phyloP scores from a whole-genome alignment of 2,113 vertebrate species.

The Mormyrus lacerda region DNA sequence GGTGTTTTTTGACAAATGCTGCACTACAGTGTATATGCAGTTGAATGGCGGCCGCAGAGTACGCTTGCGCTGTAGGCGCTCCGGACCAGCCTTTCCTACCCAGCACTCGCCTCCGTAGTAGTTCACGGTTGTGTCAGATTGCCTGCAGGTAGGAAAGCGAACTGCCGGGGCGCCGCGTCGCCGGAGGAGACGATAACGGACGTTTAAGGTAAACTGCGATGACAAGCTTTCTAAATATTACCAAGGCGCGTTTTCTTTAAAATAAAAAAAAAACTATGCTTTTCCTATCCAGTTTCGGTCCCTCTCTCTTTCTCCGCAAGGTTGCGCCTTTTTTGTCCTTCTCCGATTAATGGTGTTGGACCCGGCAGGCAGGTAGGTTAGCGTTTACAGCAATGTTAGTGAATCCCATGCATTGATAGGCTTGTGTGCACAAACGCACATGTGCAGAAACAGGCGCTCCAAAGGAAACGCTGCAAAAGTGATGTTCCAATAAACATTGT shows the following conservation, averaged over 20 bases:
- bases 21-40: conserved; percentile 15
- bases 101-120: conserved; percentile 26
- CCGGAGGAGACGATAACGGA: neutral
- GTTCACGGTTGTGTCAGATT: conserved; percentile 22
- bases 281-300: conserved; percentile 3
- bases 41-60: conserved; percentile 31
- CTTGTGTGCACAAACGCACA: neutral
- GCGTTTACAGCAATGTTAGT: neutral
- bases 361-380: conserved; percentile 21
- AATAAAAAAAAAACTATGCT: neutral
- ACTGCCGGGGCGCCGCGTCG: neutral
- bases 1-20: conserved; percentile 27
- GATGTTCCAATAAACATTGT: neutral
- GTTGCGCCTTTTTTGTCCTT: conserved; percentile 19
- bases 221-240: neutral
- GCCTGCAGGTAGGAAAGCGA: conserved; percentile 22
- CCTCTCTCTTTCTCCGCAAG: conserved; percentile 4
- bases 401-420: neutral
- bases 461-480: neutral
- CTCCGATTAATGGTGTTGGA: conserved; percentile 18
- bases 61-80: conserved; percentile 31
- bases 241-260: neutral
- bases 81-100: conserved; percentile 26
- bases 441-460: neutral
- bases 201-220: conserved; percentile 17